These are phyloP conservation scores for Eumeta japonica DNA, from an alignment of 1,140 invertebrate species.

Conservation along the genomic window DNA sequence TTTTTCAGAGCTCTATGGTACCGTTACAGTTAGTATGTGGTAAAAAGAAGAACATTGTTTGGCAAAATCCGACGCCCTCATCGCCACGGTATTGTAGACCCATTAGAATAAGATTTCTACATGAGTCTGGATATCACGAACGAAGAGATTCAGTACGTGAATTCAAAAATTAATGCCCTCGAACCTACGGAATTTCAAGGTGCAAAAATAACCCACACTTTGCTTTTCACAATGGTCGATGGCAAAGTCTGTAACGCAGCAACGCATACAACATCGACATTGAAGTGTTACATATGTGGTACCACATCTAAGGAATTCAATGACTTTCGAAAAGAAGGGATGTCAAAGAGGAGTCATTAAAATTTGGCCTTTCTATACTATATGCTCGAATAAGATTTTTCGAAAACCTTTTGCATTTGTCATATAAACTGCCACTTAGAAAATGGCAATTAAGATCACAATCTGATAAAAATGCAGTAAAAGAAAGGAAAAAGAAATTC, in stretches of 20 bases:
- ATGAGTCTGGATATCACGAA: constrained; percentile 18
- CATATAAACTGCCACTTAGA: constrained; percentile 26
- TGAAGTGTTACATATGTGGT: constrained; percentile 35
- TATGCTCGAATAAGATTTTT: constrained; percentile 39
- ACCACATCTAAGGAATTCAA: constrained; percentile 30
- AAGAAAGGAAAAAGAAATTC: constrained; percentile 23
- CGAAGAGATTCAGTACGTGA: constrained; percentile 18
- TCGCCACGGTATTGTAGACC: constrained; percentile 26
- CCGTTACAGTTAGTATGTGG: constrained; percentile 23
- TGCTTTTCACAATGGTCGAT: constrained; percentile 37
- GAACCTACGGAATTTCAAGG: constrained; percentile 7
- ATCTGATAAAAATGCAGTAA: no score
- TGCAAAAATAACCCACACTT: constrained; percentile 14
- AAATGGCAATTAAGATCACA: no score
- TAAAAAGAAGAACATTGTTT: constrained; percentile 18
- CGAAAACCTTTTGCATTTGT: constrained; percentile 30
- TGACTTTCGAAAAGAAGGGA: constrained; percentile 15
- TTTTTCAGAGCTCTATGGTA: constrained; percentile 27
- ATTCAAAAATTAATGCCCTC: constrained; percentile 10
- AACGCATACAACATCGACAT: constrained; percentile 27
- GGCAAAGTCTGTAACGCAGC: constrained; percentile 40
- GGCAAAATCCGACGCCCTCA: no score
- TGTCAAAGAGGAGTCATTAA: constrained; percentile 13
- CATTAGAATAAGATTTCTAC: constrained; percentile 22
- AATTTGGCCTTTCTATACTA: constrained; percentile 29